A percentile compares a stretch with the other conserved stretches of the same genome.
phyloP scores from a whole-genome alignment of 2,113 vertebrate genomes.

The Pelobates fuscus region DNA sequence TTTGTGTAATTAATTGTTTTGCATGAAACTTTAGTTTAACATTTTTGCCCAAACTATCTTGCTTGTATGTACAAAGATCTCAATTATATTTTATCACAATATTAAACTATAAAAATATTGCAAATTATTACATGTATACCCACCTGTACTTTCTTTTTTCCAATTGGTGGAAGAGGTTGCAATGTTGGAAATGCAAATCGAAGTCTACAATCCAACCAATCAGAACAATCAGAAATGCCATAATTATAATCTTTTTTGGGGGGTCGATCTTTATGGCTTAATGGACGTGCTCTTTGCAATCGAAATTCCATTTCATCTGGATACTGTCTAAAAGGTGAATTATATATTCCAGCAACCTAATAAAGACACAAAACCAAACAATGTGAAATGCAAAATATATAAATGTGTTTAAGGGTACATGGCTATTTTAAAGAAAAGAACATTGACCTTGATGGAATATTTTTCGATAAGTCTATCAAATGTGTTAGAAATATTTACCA shows the following conservation, averaged over 20 bases:
- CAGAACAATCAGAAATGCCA: neutral
- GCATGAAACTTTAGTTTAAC: too few species aligned
- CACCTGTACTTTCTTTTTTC: conserved; percentile 80
- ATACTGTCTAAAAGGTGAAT: conserved; percentile 79
- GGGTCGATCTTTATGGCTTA: conserved; percentile 52
- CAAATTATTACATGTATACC: conserved; percentile 15
- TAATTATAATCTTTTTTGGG: conserved; percentile 29
- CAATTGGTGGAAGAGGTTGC: conserved; percentile 73
- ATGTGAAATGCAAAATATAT: neutral
- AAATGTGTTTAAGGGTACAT: neutral
- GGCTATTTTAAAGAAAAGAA: neutral
- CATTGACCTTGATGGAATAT: too few species aligned
- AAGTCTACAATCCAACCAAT: conserved; percentile 59
- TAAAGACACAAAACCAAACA: neutral
- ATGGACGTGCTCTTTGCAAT: conserved; percentile 74
- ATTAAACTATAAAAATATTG: neutral
- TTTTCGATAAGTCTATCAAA: too few species aligned
- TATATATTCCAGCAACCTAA: conserved; percentile 87
- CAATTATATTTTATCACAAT: too few species aligned
- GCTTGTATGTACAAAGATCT: too few species aligned
- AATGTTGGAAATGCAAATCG: conserved; percentile 54
- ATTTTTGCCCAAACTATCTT: too few species aligned
- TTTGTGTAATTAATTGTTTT: too few species aligned
- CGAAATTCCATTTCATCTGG: conserved; percentile 86
- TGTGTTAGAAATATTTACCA: too few species aligned